phyloP scores from a whole-genome alignment of 2,797 vertebrate species.

The Rhinatrema bivittatum region DNA sequence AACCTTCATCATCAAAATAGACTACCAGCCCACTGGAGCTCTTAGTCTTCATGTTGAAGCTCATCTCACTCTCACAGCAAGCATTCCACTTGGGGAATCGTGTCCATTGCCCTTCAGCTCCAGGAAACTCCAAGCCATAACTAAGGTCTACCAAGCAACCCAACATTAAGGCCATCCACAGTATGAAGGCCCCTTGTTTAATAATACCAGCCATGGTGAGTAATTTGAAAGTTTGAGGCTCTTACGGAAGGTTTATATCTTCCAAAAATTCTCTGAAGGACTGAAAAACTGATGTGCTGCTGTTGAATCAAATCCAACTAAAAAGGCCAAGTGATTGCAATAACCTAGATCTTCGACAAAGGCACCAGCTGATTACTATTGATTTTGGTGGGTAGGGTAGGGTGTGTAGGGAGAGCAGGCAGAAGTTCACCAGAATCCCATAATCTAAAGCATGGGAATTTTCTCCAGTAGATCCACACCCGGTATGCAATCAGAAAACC shows the following conservation, averaged over 20 bases:
- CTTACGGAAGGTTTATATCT: slow-evolving; percentile 19
- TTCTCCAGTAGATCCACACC: too few species aligned
- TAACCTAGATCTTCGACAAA: too few species aligned
- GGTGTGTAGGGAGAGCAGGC: slow-evolving; percentile 21
- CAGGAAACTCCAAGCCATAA: slow-evolving; percentile 83
- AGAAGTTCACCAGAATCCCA: slow-evolving; percentile 36
- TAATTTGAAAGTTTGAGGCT: slow-evolving; percentile 23
- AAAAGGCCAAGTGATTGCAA: too few species aligned
- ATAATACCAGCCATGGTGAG: slow-evolving; percentile 58
- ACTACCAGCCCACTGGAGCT: slow-evolving; percentile 85
- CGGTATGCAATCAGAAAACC: too few species aligned
- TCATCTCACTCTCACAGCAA: slow-evolving; percentile 96
- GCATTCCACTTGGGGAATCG: slow-evolving; percentile 96
- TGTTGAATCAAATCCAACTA: too few species aligned
- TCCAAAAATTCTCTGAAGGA: slow-evolving; percentile 23
- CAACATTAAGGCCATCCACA: slow-evolving; percentile 79
- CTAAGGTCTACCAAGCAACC: slow-evolving; percentile 83
- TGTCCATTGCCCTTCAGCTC: slow-evolving; percentile 93
- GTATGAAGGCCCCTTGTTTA: slow-evolving; percentile 64
- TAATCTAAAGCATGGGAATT: slow-evolving; percentile 20
- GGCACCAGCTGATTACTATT: slow-evolving; percentile 18
- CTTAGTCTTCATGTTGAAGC: slow-evolving; percentile 95
- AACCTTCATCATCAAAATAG: slow-evolving; percentile 94
- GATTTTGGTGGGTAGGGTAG: background rate
- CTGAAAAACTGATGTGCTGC: too few species aligned